phyloP scores from a whole-genome alignment of 2,113 vertebrate species.

The Bolborhynchus lineola region DNA sequence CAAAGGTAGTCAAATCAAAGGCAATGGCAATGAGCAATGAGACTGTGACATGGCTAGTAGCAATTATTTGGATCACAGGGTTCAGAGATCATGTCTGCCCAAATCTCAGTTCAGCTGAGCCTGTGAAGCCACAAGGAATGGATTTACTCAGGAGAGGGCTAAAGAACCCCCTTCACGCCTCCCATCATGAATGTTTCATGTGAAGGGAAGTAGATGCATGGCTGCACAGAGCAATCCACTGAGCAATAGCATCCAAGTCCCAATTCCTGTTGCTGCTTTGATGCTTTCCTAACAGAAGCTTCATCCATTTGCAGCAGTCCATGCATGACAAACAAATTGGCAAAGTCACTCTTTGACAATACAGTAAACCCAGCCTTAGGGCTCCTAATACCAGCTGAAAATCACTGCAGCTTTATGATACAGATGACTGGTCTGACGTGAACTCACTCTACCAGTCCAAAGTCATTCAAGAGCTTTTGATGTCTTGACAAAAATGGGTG shows the following conservation, averaged over 20 bases:
- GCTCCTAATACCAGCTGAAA: not conserved
- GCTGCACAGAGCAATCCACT: not conserved
- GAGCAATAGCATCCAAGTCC: not conserved
- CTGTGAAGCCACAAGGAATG: fast-evolving
- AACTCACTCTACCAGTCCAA: not conserved
- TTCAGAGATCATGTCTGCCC: not conserved
- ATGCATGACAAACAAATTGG: not conserved
- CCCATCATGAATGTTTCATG: not conserved
- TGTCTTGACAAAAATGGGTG: not conserved
- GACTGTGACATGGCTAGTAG: not conserved
- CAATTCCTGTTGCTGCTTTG: not conserved
- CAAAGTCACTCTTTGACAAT: not conserved
- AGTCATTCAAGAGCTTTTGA: not conserved
- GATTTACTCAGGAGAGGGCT: not conserved
- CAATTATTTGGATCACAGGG: not conserved
- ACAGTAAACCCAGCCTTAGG: fast-evolving
- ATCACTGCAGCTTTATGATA: not conserved
- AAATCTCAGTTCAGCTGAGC: not conserved
- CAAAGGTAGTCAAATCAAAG: slow-evolving; percentile 3
- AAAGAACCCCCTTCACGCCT: not conserved
- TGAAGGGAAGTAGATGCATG: not conserved
- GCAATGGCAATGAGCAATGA: not conserved
- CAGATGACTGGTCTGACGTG: not conserved
- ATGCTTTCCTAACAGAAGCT: not conserved
- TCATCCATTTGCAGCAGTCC: not conserved